Base-by-base conservation (phyloP, 92 coral and sea anemone species). In the Parazoanthus darwini region DNA sequence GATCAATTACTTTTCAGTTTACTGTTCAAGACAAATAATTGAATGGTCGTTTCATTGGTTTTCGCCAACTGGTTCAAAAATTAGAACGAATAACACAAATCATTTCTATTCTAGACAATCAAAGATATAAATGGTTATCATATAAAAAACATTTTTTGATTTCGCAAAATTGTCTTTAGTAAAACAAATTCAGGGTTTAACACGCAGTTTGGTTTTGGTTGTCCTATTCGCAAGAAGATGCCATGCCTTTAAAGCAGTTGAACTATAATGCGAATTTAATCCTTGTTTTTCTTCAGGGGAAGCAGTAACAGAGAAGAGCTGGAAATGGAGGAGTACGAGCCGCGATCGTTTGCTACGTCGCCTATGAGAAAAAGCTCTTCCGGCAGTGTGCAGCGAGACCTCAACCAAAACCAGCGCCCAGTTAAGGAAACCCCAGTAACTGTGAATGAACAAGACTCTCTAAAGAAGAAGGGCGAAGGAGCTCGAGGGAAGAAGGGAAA, bases 261-360 rank as follows among this genome's bases (percentile, higher is more conserved):
- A 74, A 74, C 38, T 36, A 18, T 29, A 18, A 63, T 20, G 22
- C n/a, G 18, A 14, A 22, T 26, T 29, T 35, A 11, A 18, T 51
- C 33, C 8, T 16, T 7, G 58, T 35, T 33, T 48, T 56, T 80
- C 16, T 9, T 58, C 67, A 84, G 87, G 68, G 87, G 79, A 84
- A 48, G 59, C 26, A 44, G 75, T 46, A 72, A 16, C 46, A 71
- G 46, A 46, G 87, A 84, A 26, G 20, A 46, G 75, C 4, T 84
- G 79, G 87, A 84, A 72, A 84, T 84, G 87, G 68, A 84, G 75
- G 87, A 84, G 16, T 84, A 84, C 43, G 78, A 25, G 23, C 87
- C 87, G 22, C 87, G 87, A 22, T 84, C 87, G 50, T 84, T 70
- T 84, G 79, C 87, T 13, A 43, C 79, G 23, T 22, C 79, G 13